phyloP scores from a whole-genome alignment of 2,888 invertebrate genomes.

The Bembecia ichneumoniformis region DNA sequence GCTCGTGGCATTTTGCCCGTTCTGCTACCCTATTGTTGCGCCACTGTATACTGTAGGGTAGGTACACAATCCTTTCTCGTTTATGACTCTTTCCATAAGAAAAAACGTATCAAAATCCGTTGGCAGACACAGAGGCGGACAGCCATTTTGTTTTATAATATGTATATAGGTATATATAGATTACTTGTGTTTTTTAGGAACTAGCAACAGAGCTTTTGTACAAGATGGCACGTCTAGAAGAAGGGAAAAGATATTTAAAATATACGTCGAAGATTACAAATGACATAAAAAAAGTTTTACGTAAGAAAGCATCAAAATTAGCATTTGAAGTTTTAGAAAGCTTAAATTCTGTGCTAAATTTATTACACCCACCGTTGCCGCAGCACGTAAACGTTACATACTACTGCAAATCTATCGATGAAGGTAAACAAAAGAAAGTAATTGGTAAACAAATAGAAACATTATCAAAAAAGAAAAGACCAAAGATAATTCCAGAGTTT shows the following conservation, averaged over 20 bases:
- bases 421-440: constrained; percentile 24
- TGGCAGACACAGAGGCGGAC: too few species aligned
- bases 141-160: too few species aligned
- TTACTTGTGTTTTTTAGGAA: constrained; percentile 26
- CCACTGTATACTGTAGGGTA: too few species aligned
- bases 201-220: constrained; percentile 36
- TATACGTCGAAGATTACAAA: constrained; percentile 48
- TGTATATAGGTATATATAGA: too few species aligned
- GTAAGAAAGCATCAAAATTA: constrained; percentile 30
- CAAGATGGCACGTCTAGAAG: constrained; percentile 44
- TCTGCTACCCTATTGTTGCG: too few species aligned
- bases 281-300: constrained; percentile 45
- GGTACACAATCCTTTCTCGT: too few species aligned
- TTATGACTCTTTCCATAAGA: too few species aligned
- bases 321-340: constrained; percentile 30
- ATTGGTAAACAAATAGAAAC: constrained; percentile 9
- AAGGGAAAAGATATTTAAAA: constrained; percentile 52
- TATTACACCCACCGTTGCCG: constrained; percentile 30
- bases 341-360: constrained; percentile 33
- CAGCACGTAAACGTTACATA: constrained; percentile 27
- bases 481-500: constrained; percentile 23
- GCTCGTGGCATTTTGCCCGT: too few species aligned
- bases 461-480: constrained; percentile 6
- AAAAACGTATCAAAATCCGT: too few species aligned
- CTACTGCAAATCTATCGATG: constrained; percentile 36